Percentiles rank a stretch among this genome's conserved stretches.
Evolutionary conservation across 2,797 vertebrate species (phyloP).

Genomic region (Gallinago stenura): DNA sequence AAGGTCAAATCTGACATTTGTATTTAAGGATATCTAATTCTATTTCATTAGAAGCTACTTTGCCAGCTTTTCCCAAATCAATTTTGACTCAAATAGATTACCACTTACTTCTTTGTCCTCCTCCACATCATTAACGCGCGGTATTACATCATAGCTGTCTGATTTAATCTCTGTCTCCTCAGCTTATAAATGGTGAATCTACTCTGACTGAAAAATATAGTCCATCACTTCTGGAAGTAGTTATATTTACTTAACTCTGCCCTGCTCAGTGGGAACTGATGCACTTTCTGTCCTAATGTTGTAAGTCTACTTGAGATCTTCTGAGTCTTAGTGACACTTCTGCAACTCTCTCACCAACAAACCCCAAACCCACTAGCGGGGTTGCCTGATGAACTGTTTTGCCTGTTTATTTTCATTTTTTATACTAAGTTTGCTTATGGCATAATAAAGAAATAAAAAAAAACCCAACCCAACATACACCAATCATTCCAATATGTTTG

Average conservation of each 20-base stretch:
- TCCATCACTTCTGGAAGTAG: background rate
- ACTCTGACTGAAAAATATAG: background rate
- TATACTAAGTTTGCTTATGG: background rate
- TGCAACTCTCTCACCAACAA: background rate
- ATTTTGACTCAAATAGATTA: conserved; percentile 51
- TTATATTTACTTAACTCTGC: background rate
- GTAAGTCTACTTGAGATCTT: background rate
- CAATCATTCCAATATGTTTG: background rate
- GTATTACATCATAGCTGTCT: background rate
- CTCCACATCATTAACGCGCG: conserved; percentile 36
- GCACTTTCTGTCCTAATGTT: background rate
- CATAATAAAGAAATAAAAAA: background rate
- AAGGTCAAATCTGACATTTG: conserved; percentile 49
- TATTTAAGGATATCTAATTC: conserved; percentile 47
- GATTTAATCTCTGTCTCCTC: background rate
- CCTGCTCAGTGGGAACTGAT: background rate
- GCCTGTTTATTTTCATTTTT: background rate
- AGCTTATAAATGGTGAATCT: background rate
- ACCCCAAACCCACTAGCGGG: background rate
- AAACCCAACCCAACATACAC: too few relatives aligned
- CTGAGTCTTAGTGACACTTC: background rate
- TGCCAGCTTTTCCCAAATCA: conserved; percentile 29
- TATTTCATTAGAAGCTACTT: conserved; percentile 37
- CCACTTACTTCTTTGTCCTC: conserved; percentile 30
- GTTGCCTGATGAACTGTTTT: background rate